Base-by-base conservation (phyloP, 1,140 invertebrate species). In the Mylabris phalerata region DNA sequence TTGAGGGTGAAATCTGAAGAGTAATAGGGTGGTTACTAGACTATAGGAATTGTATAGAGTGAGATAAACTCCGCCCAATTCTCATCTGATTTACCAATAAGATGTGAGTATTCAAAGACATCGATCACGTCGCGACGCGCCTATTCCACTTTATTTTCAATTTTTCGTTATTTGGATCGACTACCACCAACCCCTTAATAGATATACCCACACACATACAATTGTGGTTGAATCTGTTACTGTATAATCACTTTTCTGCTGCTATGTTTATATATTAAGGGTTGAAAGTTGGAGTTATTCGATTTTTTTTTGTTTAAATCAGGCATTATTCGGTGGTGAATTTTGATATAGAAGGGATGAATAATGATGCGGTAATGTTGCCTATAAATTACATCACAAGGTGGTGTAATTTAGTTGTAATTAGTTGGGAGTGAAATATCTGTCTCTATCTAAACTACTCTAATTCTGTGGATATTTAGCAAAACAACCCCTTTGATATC, bases 1-100 rank as follows among this genome's bases (percentile, higher is more conserved):
- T 54, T 54, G 51, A 27, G 42, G 75, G 76, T 19, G 71, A 73
- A 57, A 49, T 58, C 4, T 38, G 13, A 6, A 25, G 39, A 26
- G 54, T 56, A 25, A 32, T 32, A 32, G 32, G 32, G 32, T 32
- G 32, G 32, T 32, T 32, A 32, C 32, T 32, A 32, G 32, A 32
- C 32, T 32, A 32, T 32, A 32, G 32, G 32, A 32, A 32, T 32
- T 32, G 32, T 32, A 32, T 32, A 32, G 32, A 32, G 32, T 7
- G 4, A 32, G 59, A 49, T 9, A 10, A 25, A 43, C 27, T 44
- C 42, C 56, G 52, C 42, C 52, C 25, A 25, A 41, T 39, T 6
- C 51, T n/a, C 50, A 40, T 54, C 10, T 45, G 50, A 32, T 32
- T 32, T 32, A 32, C 57, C 57, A 59, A 59, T 59, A 9, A 39